Base-by-base conservation (phyloP, 2,888 invertebrate genomes). In the Temnothorax rugatulus region DNA sequence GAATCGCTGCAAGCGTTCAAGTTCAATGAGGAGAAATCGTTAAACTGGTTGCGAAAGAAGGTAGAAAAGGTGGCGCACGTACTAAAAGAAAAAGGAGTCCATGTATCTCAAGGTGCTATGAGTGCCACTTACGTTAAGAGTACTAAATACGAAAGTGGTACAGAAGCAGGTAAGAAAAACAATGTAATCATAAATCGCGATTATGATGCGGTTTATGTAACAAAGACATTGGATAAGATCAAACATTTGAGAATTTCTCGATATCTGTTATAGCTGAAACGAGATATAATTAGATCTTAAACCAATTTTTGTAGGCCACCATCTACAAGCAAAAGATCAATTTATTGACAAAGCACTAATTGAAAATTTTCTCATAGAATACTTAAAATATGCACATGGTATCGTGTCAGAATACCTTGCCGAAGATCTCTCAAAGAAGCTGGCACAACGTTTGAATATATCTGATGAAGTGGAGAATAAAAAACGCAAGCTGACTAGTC, bases 391-490 rank as follows among this genome's bases (percentile, higher is more conserved):
- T 95, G 97, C 98, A 0, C 96, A 97, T 94, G 98, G 98, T 15
- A 97, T 98, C 86, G 95, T 98, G 66, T 97, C 97, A 0, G 97
- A 97, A 91, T 98, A 98, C 94, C 95, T 98, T 47, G 96, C 97
- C 91, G 96, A 97, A 64, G 97, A 97, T 88, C 94, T 98, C 76
- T 96, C 96, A 77, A 96, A 96, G 82, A 96, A 96, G 91, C 95
- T 98, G 76, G 96, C 96, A 74, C 96, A 96, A 81, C 96, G 96
- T 93, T 96, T 98, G 88, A 96, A 97, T 90, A 95, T 97, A 77
- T 96, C 97, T 66, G 96, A 96, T 86, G 96, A 97, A 90, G 91
- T 95, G 94, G 93, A 91, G 86, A 87, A 88, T 88, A 92, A 94
- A 92, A 91, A 95, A 92, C 89, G 95, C 93, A 92, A 92, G 90